These are phyloP conservation scores for Ophion ventricosus DNA, from an alignment of 2,888 invertebrate species.

Conservation along the genomic window DNA sequence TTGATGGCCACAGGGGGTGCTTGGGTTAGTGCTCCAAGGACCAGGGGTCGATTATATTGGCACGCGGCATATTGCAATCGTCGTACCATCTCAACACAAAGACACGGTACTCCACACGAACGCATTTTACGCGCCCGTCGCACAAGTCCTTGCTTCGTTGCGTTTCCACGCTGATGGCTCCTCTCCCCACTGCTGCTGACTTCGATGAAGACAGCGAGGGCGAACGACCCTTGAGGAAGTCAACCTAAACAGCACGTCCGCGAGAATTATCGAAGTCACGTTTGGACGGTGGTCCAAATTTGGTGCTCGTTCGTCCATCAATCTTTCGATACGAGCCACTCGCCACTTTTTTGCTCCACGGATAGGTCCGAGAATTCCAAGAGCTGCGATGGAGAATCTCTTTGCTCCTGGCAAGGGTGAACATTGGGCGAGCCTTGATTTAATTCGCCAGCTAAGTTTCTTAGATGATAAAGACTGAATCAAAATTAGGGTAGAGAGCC, in stretches of 20 bases:
- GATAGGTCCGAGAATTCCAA: no score
- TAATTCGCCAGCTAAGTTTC: background rate
- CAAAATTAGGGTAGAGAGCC: no score
- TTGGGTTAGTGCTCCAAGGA: slow-evolving; percentile 43
- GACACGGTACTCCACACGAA: background rate
- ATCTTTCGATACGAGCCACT: slow-evolving; percentile 18
- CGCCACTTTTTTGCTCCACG: background rate
- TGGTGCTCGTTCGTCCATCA: slow-evolving; percentile 29
- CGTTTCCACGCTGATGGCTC: slow-evolving; percentile 71
- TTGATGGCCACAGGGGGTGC: slow-evolving; percentile 49
- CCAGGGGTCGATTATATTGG: slow-evolving; percentile 77
- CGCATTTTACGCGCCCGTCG: background rate
- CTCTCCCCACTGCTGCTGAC: slow-evolving; percentile 53
- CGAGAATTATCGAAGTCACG: slow-evolving; percentile 71
- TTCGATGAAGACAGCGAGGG: slow-evolving; percentile 38
- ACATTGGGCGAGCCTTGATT: background rate
- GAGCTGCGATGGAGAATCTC: no score
- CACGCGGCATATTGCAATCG: slow-evolving; percentile 81
- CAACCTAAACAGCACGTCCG: slow-evolving; percentile 55
- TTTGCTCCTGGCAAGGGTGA: no score
- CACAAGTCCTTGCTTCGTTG: slow-evolving; percentile 57
- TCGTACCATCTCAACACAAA: slow-evolving; percentile 43
- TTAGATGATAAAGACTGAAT: no score
- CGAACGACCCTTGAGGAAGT: slow-evolving; percentile 48
- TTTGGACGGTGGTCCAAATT: slow-evolving; percentile 50